Conservation (phyloP, 2,888 invertebrate species). For the Melitaea athalia region DNA sequence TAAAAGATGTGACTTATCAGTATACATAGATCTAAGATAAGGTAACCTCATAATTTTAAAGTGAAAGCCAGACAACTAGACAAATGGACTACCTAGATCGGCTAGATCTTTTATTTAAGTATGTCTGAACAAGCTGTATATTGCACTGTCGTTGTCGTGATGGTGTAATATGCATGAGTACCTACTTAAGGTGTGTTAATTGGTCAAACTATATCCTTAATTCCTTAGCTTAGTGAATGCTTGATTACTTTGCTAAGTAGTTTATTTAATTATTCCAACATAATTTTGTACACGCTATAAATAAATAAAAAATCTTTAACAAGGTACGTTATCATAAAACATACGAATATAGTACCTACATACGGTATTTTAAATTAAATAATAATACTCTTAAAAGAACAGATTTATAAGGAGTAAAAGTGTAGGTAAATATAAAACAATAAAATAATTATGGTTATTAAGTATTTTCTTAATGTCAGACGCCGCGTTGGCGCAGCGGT, state of each 20-base stretch:
- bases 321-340: too few relatives aligned
- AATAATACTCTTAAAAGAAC: too few relatives aligned
- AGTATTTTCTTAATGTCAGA: too few relatives aligned
- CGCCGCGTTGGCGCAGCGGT: too few relatives aligned
- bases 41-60: slow-evolving; percentile 53
- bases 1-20: slow-evolving; percentile 20
- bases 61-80: slow-evolving; percentile 58
- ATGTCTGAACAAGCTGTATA: slow-evolving; percentile 24
- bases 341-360: too few relatives aligned
- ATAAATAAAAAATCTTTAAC: too few relatives aligned
- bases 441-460: too few relatives aligned
- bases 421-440: too few relatives aligned
- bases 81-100: slow-evolving; percentile 43
- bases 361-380: too few relatives aligned
- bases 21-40: slow-evolving; percentile 30
- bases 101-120: slow-evolving; percentile 39
- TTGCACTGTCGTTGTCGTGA: slow-evolving; percentile 20
- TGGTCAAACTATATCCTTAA: slow-evolving; percentile 35
- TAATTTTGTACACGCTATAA: too few relatives aligned
- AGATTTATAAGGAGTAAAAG: too few relatives aligned
- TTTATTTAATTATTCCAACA: too few relatives aligned
- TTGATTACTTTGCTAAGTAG: not conserved
- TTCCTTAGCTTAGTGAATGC: not conserved
- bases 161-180: slow-evolving; percentile 18
- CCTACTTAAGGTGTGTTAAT: slow-evolving; percentile 27